Evolutionary conservation across 64 coral and sea anemone genomes (phyloP).

Genomic region (Montipora capricornis): DNA sequence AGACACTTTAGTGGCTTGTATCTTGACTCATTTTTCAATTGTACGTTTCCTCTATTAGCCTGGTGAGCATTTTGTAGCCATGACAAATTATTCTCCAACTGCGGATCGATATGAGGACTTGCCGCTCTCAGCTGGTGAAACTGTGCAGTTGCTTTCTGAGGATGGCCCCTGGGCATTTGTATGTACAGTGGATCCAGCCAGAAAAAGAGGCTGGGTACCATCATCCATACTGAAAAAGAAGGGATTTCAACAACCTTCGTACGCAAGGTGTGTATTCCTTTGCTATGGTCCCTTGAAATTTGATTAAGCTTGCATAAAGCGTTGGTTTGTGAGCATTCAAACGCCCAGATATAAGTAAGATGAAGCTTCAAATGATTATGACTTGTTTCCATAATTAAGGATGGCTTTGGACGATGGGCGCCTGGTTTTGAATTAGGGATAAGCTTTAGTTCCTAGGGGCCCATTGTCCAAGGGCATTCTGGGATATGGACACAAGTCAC

Average conservation of each 20-base stretch:
- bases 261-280: not conserved
- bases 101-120: constrained; percentile 56
- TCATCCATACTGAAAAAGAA: constrained; percentile 13
- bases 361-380: too few relatives aligned
- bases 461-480: too few relatives aligned
- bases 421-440: too few relatives aligned
- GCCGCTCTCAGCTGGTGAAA: constrained; percentile 15
- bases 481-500: too few relatives aligned
- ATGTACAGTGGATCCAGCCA: constrained; percentile 27
- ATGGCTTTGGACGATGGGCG: too few relatives aligned
- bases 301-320: not conserved
- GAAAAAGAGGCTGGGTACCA: constrained; percentile 61
- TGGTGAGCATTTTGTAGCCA: constrained; percentile 29
- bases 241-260: not conserved
- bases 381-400: too few relatives aligned
- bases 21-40: too few relatives aligned
- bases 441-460: too few relatives aligned
- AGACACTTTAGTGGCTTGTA: too few relatives aligned
- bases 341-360: not conserved
- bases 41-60: not conserved
- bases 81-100: constrained; percentile 39
- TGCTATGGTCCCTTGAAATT: not conserved
- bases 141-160: constrained; percentile 23
- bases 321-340: not conserved
- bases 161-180: constrained; percentile 57